A percentile compares a stretch with the other conserved stretches of the same genome.
Conservation (phyloP, 2,113 vertebrate species). For the Gallinago undulata region DNA sequence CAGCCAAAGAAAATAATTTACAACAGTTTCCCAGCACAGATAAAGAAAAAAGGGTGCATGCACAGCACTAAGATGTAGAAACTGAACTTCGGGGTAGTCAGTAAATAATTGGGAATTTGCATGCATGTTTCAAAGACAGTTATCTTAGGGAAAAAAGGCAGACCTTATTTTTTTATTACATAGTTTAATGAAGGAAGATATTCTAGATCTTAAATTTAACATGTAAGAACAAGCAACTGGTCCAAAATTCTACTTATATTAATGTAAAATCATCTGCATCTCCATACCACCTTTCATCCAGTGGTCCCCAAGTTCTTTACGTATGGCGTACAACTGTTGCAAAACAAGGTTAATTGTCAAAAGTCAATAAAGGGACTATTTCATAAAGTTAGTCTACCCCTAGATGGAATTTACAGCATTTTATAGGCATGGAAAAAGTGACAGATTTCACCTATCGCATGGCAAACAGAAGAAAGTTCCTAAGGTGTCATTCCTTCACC, state of each 20-base stretch:
- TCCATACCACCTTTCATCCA: background rate
- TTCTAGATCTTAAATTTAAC: background rate
- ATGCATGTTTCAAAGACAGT: background rate
- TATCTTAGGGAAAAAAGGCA: background rate
- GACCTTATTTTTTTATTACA: background rate
- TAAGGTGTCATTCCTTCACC: background rate
- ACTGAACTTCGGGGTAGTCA: background rate
- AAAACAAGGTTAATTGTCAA: background rate
- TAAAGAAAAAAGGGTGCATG: background rate
- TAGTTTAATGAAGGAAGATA: background rate
- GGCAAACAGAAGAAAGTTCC: background rate
- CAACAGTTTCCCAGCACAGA: conserved; percentile 1
- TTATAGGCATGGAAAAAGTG: background rate
- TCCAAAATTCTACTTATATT: background rate
- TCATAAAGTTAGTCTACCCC: background rate
- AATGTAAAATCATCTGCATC: background rate
- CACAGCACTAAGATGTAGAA: background rate
- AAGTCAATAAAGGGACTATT: background rate
- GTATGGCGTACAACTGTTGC: background rate
- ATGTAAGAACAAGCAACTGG: background rate
- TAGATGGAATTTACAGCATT: background rate
- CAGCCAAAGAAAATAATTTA: conserved; percentile 49
- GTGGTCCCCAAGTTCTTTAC: background rate
- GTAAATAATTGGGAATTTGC: background rate
- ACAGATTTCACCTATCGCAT: rapidly evolving